Evolutionary conservation across 2,797 vertebrate species (phyloP).

Genomic region (Acomys russatus): DNA sequence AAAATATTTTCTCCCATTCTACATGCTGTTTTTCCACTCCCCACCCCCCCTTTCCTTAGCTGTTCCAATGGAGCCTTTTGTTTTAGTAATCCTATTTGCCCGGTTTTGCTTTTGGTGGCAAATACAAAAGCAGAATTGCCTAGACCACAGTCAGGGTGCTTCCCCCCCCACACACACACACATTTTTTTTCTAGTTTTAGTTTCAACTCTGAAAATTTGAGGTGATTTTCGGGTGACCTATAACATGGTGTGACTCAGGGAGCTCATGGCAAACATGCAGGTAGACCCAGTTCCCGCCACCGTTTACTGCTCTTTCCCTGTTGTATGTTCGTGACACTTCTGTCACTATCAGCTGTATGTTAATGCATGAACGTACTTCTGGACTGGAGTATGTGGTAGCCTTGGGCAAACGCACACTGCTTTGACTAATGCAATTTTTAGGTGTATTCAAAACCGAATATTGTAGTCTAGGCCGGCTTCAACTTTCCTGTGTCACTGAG

Average conservation of each 20-base stretch:
- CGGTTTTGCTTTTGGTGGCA: background rate
- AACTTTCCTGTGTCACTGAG: background rate
- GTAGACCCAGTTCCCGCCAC: background rate
- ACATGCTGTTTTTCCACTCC: background rate
- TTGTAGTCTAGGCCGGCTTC: background rate
- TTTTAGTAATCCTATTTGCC: background rate
- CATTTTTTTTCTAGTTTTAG: background rate
- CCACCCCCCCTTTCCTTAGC: too few relatives aligned
- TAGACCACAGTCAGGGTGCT: background rate
- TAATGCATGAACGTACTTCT: background rate
- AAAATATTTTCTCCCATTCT: background rate
- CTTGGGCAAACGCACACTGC: background rate
- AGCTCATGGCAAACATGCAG: too few relatives aligned
- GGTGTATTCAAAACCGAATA: background rate
- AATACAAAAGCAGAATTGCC: background rate
- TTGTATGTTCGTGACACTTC: background rate
- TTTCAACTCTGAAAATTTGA: background rate
- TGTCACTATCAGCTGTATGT: background rate
- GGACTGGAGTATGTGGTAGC: background rate
- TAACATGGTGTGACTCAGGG: background rate
- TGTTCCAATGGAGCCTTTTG: background rate
- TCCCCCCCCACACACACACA: too few relatives aligned
- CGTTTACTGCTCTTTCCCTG: background rate
- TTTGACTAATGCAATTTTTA: background rate
- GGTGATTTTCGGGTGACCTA: background rate